Evolutionary conservation across 1,140 invertebrate species (phyloP).

Genomic region (Drosophila tropicalis): DNA sequence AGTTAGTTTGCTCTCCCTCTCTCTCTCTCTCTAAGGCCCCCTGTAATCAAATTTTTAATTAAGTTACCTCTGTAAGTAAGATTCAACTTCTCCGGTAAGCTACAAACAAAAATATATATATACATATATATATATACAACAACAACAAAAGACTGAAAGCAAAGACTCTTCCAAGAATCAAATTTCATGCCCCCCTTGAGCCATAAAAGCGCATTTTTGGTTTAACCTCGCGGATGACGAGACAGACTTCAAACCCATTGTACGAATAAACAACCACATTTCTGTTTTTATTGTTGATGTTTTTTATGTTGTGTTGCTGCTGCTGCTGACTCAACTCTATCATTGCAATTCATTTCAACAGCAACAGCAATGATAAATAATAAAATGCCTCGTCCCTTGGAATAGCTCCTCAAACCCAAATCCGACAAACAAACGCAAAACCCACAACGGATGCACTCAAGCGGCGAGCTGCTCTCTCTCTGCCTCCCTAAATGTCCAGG

Average conservation of each 20-base stretch:
- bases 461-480: slow-evolving; percentile 36
- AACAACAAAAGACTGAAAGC: background rate
- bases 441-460: slow-evolving; percentile 69
- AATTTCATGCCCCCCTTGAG: slow-evolving; percentile 63
- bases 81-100: slow-evolving; percentile 44
- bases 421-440: too few relatives aligned
- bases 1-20: slow-evolving; percentile 18
- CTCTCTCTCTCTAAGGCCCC: background rate
- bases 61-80: slow-evolving; percentile 38
- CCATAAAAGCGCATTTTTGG: slow-evolving; percentile 59
- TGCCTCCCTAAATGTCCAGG: slow-evolving; percentile 2
- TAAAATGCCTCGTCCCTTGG: slow-evolving; percentile 51
- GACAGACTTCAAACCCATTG: slow-evolving; percentile 46
- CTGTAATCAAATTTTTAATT: slow-evolving; percentile 49
- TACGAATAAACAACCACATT: slow-evolving; percentile 48
- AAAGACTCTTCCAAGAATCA: slow-evolving; percentile 70
- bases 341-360: slow-evolving; percentile 72
- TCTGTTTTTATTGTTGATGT: slow-evolving; percentile 37
- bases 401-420: slow-evolving; percentile 22
- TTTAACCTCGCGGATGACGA: slow-evolving; percentile 50
- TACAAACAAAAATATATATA: slow-evolving; percentile 63
- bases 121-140: too few relatives aligned
- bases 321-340: slow-evolving; percentile 50
- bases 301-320: slow-evolving; percentile 26
- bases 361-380: slow-evolving; percentile 51